A percentile compares a stretch with the other conserved stretches of the same genome.
Conservation (phyloP, 2,113 vertebrate species). For the Oncorhynchus kisutch region DNA sequence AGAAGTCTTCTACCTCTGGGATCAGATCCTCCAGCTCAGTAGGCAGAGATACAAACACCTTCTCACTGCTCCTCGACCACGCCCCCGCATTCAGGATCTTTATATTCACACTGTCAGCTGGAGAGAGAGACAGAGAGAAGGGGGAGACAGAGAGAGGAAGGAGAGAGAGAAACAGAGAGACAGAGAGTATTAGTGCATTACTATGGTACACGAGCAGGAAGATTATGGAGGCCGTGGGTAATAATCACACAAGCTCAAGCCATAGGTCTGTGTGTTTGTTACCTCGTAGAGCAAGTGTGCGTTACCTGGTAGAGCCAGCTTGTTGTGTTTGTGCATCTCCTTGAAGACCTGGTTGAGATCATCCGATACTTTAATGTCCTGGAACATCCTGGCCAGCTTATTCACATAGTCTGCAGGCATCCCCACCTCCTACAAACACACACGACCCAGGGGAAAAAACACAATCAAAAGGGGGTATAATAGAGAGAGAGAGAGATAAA, state of each 20-base stretch:
- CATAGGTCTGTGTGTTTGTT: neutral
- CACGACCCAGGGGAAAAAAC: neutral
- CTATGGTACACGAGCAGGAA: neutral
- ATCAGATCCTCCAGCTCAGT: slow-evolving; percentile 97
- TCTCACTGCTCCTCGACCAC: slow-evolving; percentile 98
- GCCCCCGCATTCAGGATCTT: slow-evolving; percentile 98
- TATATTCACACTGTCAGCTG: slow-evolving; percentile 98
- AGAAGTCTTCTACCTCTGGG: slow-evolving; percentile 98
- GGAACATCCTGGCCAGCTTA: slow-evolving; percentile 98
- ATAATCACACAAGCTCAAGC: neutral
- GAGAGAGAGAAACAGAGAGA: no score
- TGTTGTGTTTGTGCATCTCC: slow-evolving; percentile 99
- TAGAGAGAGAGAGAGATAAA: neutral
- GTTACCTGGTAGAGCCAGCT: slow-evolving; percentile 93
- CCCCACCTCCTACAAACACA: slow-evolving; percentile 85
- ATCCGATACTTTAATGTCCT: slow-evolving; percentile 99
- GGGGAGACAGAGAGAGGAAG: neutral
- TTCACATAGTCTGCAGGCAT: slow-evolving; percentile 99
- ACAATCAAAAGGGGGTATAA: neutral
- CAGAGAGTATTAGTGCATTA: no score
- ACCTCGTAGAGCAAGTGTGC: neutral
- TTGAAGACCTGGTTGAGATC: slow-evolving; percentile 98
- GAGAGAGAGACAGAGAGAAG: neutral
- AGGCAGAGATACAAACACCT: slow-evolving; percentile 96
- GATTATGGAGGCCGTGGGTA: neutral